Evolutionary conservation across 2,797 vertebrate species (phyloP), one percentile per base, ranked within the genome.

Genomic region (Numenius phaeopus): DNA sequence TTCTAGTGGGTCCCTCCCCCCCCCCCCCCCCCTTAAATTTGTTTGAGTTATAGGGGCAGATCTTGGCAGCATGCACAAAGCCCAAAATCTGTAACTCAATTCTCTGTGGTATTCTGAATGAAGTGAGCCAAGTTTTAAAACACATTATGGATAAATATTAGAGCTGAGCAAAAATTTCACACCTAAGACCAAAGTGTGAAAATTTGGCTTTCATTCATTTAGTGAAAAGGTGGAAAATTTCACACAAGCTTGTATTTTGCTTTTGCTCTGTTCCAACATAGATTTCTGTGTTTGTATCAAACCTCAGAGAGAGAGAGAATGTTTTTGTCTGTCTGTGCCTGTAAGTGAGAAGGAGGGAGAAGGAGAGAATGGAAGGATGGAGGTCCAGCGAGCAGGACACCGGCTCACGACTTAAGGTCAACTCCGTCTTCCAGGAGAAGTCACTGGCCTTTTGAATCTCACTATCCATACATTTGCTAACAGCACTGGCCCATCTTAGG

Each of bases 131-230:
- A 95, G 96, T 95, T 96, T 95, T 87, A 96, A 92, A 96, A 83
- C 78, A 91, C 54, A 85, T 94, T 94, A 95, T 88, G 95, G 62
- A 88, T 96, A 96, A 96, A 95, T 94, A 95, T 50, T 69, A 92
- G 61, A 95, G 89, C 89, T 44, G 73, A 83, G 87, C 93, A 97
- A 91, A 97, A 94, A 92, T 94, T 87, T 97, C 94, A 94, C 94
- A 96, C 95, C 94, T 96, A 86, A 78, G 79, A 91, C 87, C 79
- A 72, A 96, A 94, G 89, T 96, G 96, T 97, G 90, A 97, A 96
- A 96, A 97, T 92, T 96, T 97, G 96, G 94, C 94, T 96, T 96
- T 92, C 69, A 55, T 72, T 96, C 79, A 37, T 92, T 91, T 96
- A 81, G 94, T 94, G 92, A 91, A 96, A 97, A 96, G 94, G 94